Conservation (phyloP, 2,797 vertebrate genomes). For the Clarias platycephalus region DNA sequence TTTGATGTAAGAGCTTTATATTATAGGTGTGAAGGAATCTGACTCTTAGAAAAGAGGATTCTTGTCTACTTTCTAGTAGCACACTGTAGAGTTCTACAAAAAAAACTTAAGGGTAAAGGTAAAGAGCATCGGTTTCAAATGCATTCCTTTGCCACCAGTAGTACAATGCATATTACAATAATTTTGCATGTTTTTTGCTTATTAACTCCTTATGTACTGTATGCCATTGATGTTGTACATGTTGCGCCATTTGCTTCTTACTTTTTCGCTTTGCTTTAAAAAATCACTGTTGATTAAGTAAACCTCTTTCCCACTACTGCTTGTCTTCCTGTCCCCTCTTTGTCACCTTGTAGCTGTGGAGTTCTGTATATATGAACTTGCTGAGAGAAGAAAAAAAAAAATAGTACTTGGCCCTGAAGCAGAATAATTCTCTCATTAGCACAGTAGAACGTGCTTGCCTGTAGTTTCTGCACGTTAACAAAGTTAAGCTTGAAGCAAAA, state of each 20-base stretch:
- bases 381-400: slow-evolving; percentile 61
- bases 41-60: no score
- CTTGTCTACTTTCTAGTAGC: no score
- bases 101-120: no score
- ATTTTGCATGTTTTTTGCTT: no score
- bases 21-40: no score
- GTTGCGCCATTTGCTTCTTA: background rate
- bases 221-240: background rate
- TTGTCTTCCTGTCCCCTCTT: slow-evolving; percentile 35
- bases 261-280: background rate
- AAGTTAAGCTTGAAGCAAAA: slow-evolving; percentile 72
- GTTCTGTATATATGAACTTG: slow-evolving; percentile 70
- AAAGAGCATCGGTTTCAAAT: no score
- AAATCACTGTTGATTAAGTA: background rate
- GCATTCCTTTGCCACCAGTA: no score
- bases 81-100: no score
- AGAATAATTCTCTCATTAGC: slow-evolving; percentile 76
- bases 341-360: slow-evolving; percentile 29
- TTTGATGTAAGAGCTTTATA: no score
- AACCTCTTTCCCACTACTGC: slow-evolving; percentile 36
- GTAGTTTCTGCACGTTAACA: slow-evolving; percentile 75
- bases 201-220: background rate
- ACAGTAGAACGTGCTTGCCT: slow-evolving; percentile 68
- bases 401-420: slow-evolving; percentile 66
- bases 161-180: no score